Evolutionary conservation across 2,888 invertebrate genomes (phyloP).

Genomic region (Dilophus febrilis): DNA sequence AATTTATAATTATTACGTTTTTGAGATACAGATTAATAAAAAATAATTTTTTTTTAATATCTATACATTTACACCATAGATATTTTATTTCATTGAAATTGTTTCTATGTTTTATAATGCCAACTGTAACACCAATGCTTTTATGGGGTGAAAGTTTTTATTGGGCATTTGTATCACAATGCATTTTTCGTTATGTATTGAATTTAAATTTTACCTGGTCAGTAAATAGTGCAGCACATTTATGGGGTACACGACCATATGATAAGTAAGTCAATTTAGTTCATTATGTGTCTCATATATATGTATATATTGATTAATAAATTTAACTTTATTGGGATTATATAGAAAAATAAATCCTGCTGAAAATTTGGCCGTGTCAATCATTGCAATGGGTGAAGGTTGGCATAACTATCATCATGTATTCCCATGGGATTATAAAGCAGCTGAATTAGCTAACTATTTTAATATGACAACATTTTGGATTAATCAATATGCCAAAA

Average conservation of each 20-base stretch:
- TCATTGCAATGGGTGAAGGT: slow-evolving; percentile 66
- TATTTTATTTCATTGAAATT: slow-evolving; percentile 50
- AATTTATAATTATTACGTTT: background rate
- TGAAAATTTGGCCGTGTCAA: slow-evolving; percentile 56
- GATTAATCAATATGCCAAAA: slow-evolving; percentile 48
- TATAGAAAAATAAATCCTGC: slow-evolving; percentile 57
- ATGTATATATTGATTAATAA: background rate
- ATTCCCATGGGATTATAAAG: slow-evolving; percentile 91
- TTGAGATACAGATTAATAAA: background rate
- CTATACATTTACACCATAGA: slow-evolving; percentile 27
- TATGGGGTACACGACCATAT: slow-evolving; percentile 55
- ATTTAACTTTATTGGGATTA: slow-evolving; percentile 7
- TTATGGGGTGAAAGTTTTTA: slow-evolving; percentile 52
- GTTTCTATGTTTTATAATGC: slow-evolving; percentile 52
- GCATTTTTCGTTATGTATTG: slow-evolving; percentile 51
- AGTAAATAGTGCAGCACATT: slow-evolving; percentile 76
- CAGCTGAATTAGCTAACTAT: slow-evolving; percentile 61
- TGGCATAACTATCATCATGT: slow-evolving; percentile 38
- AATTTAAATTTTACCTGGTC: slow-evolving; percentile 76
- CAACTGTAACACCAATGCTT: slow-evolving; percentile 48
- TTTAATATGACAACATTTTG: slow-evolving; percentile 52
- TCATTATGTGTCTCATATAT: too few species aligned
- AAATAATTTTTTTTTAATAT: slow-evolving; percentile 5
- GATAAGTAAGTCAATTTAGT: slow-evolving; percentile 43
- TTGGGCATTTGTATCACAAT: slow-evolving; percentile 47